Conservation (phyloP, 2,888 invertebrate species). For the Drosophila borealis region DNA sequence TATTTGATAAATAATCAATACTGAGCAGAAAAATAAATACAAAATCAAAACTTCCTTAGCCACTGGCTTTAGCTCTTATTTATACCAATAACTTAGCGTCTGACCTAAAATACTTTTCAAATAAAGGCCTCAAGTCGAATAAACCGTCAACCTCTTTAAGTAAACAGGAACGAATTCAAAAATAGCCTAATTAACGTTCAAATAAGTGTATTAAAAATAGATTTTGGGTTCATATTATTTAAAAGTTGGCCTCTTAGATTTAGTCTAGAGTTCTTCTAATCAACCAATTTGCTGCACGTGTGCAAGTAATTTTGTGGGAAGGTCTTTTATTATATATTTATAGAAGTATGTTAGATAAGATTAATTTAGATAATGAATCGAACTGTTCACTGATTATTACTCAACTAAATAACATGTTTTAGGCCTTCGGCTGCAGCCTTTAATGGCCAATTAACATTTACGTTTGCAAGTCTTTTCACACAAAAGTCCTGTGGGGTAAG, state of each 20-base stretch:
- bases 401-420: background rate
- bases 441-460: conserved; percentile 2
- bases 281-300: background rate
- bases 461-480: background rate
- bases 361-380: conserved; percentile 1
- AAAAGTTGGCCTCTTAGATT: background rate
- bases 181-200: background rate
- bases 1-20: no score
- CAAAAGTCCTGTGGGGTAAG: no score
- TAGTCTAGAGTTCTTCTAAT: no score
- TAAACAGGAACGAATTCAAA: background rate
- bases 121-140: background rate
- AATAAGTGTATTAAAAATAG: background rate
- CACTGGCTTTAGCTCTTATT: no score
- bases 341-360: background rate
- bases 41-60: no score
- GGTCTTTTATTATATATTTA: no score
- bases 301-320: background rate
- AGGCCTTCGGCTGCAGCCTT: no score
- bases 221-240: background rate
- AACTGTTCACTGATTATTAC: background rate
- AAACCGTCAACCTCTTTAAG: no score
- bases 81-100: no score
- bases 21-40: no score
- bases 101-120: background rate